Evolutionary conservation across 1,140 invertebrate genomes (phyloP).

Genomic region (Anoplophora glabripennis): DNA sequence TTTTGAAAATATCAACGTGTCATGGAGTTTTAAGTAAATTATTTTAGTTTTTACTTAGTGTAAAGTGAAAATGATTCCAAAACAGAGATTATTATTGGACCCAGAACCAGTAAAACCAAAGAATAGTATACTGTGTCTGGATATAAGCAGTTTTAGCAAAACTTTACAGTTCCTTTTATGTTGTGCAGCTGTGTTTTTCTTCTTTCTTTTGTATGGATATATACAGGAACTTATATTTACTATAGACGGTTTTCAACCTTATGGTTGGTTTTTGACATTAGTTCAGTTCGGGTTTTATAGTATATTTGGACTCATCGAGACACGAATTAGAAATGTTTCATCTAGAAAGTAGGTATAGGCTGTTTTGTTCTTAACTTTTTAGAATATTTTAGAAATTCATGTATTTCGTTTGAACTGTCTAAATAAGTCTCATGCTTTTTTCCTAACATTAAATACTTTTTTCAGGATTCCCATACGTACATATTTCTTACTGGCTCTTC

Average conservation of each 20-base stretch:
- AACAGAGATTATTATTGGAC: conserved; percentile 14
- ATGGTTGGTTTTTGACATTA: conserved; percentile 90
- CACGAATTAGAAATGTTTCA: conserved; percentile 60
- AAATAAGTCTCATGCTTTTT: too few relatives aligned
- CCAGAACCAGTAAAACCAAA: conserved; percentile 40
- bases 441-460: conserved; percentile 43
- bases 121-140: conserved; percentile 70
- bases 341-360: conserved; percentile 61
- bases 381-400: too few relatives aligned
- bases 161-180: conserved; percentile 74
- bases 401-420: too few relatives aligned
- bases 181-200: conserved; percentile 77
- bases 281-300: conserved; percentile 88
- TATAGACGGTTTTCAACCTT: conserved; percentile 81
- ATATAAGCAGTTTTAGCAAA: conserved; percentile 65
- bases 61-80: too few relatives aligned
- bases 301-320: conserved; percentile 76
- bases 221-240: conserved; percentile 92
- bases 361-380: too few relatives aligned
- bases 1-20: conserved; percentile 24
- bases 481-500: conserved; percentile 77
- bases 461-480: conserved; percentile 79
- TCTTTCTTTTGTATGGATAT: conserved; percentile 89
- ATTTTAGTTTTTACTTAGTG: too few relatives aligned
- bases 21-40: not conserved